Evolutionary conservation across 2,888 invertebrate genomes (phyloP).

Genomic region (Parnassius glacialis): DNA sequence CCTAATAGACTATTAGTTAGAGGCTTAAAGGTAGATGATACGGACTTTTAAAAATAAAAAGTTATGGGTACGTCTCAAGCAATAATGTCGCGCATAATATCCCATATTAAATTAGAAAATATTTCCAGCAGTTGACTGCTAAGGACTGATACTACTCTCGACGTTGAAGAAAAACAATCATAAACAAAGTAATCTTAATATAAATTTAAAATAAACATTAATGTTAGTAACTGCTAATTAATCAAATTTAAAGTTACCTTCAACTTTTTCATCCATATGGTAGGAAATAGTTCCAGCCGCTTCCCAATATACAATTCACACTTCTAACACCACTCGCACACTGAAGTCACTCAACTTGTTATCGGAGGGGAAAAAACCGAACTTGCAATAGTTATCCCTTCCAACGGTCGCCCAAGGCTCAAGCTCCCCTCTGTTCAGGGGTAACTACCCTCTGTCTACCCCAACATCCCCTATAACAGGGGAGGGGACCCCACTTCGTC

Average conservation of each 20-base stretch:
- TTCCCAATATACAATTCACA: neutral
- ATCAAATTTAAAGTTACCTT: conserved; percentile 6
- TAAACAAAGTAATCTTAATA: no score
- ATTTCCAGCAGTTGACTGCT: no score
- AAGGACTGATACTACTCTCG: no score
- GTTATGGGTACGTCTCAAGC: no score
- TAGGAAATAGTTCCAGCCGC: neutral
- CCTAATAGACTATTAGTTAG: no score
- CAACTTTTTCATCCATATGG: conserved; percentile 10
- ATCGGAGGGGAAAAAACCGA: conserved; percentile 50
- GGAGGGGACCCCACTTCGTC: conserved; percentile 74
- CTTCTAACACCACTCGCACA: conserved; percentile 39
- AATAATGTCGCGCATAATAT: no score
- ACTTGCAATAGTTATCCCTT: conserved; percentile 63
- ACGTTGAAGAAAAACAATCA: no score
- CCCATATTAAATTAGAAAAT: no score
- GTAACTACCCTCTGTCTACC: conserved; percentile 78
- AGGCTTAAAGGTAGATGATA: no score
- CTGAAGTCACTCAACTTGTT: conserved; percentile 37
- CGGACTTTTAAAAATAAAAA: no score
- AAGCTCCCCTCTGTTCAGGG: conserved; percentile 73
- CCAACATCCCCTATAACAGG: conserved; percentile 70
- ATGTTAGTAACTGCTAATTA: no score
- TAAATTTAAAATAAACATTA: no score
- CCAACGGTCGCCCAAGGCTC: conserved; percentile 69